Conservation (phyloP, 1,140 invertebrate species). For the Drosophila nigrodunni region DNA sequence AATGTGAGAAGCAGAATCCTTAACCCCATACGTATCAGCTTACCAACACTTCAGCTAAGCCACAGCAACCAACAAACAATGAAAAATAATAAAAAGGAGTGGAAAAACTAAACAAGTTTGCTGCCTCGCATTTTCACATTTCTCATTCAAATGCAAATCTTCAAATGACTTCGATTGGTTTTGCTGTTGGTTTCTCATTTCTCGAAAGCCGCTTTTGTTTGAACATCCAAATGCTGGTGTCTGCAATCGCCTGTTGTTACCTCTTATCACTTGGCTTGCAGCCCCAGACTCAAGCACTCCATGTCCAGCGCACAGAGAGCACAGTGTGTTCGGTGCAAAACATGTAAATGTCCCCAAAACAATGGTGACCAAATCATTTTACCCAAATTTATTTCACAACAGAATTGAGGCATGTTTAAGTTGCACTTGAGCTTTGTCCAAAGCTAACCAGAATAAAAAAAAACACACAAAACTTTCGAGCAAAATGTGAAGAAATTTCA, state of each 20-base stretch:
- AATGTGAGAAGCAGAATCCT: slow-evolving; percentile 29
- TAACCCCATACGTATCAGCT: slow-evolving; percentile 22
- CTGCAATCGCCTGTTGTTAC: slow-evolving; percentile 19
- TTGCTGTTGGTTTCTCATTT: slow-evolving; percentile 59
- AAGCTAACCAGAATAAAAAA: not conserved
- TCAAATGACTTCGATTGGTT: slow-evolving; percentile 82
- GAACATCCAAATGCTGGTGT: slow-evolving; percentile 30
- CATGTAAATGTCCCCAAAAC: slow-evolving; percentile 66
- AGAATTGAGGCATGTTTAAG: slow-evolving; percentile 53
- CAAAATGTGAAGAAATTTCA: not conserved
- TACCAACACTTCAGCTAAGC: slow-evolving; percentile 21
- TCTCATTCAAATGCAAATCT: slow-evolving; percentile 81
- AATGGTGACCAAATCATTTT: slow-evolving; percentile 63
- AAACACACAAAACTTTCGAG: too few species aligned
- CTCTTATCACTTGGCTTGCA: slow-evolving; percentile 57
- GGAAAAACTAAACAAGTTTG: slow-evolving; percentile 40
- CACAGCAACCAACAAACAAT: slow-evolving; percentile 3
- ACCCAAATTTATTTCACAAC: slow-evolving; percentile 64
- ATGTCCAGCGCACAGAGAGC: slow-evolving; percentile 21
- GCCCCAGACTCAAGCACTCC: not conserved
- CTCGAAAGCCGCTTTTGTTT: slow-evolving; percentile 54
- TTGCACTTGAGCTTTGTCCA: slow-evolving; percentile 21
- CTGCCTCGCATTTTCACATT: slow-evolving; percentile 23
- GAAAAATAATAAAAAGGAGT: slow-evolving; percentile 1
- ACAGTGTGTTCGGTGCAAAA: slow-evolving; percentile 8